phyloP scores from a whole-genome alignment of 1,140 invertebrate species.

The Delia radicum region DNA sequence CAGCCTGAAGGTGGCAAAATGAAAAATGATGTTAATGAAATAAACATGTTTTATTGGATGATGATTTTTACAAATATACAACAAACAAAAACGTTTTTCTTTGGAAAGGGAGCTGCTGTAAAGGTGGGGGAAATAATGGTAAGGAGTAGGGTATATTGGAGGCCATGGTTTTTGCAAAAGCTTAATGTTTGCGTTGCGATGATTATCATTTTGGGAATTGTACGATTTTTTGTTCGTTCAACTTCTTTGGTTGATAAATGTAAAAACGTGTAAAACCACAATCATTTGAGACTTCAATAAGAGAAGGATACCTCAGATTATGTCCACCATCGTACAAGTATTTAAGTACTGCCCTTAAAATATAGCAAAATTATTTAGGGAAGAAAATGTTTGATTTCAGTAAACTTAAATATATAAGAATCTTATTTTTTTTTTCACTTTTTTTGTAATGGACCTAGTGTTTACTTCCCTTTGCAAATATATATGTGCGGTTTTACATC shows the following conservation, averaged over 20 bases:
- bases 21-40: conserved; percentile 27
- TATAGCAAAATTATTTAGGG: too few relatives aligned
- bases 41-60: conserved; percentile 23
- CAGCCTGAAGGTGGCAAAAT: conserved; percentile 5
- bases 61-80: neutral
- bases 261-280: conserved; percentile 15
- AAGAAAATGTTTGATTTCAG: neutral
- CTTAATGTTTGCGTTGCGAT: neutral
- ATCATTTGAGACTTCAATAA: neutral
- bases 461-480: neutral
- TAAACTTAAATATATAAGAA: too few relatives aligned
- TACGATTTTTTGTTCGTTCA: neutral
- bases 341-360: too few relatives aligned
- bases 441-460: too few relatives aligned
- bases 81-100: neutral
- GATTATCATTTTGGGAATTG: conserved; percentile 23
- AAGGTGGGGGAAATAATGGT: neutral
- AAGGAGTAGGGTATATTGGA: neutral
- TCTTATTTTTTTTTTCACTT: neutral
- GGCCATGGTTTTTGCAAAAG: conserved; percentile 2
- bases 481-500: neutral
- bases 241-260: neutral
- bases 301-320: neutral
- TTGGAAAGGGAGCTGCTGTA: neutral
- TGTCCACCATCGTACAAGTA: too few relatives aligned